phyloP scores from a whole-genome alignment of 2,797 vertebrate genomes.

The Cichlasoma orientale region DNA sequence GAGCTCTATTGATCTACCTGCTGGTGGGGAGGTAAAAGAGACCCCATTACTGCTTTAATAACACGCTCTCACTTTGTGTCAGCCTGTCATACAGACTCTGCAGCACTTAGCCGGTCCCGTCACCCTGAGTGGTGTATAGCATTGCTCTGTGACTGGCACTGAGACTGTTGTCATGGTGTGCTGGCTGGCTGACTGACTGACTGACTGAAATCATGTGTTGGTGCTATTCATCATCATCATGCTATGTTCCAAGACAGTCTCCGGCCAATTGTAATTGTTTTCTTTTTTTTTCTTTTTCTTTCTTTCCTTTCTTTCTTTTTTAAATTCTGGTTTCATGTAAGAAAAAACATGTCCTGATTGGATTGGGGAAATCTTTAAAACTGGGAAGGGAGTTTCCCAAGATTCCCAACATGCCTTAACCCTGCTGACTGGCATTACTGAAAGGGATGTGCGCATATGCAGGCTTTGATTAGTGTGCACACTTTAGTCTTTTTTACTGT shows the following conservation, averaged over 20 bases:
- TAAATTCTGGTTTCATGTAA: background rate
- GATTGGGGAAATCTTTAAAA: background rate
- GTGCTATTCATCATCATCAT: background rate
- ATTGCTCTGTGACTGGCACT: slow-evolving; percentile 14
- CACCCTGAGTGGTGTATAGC: background rate
- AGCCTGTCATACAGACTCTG: slow-evolving; percentile 9
- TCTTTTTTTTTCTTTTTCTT: background rate
- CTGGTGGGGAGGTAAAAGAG: slow-evolving; percentile 46
- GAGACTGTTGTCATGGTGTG: background rate
- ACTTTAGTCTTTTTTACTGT: background rate
- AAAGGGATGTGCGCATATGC: slow-evolving; percentile 6
- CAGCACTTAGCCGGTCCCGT: slow-evolving; percentile 1
- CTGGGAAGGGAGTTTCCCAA: background rate
- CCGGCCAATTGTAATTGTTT: background rate
- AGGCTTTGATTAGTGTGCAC: background rate
- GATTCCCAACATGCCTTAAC: slow-evolving; percentile 35
- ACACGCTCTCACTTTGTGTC: slow-evolving; percentile 37
- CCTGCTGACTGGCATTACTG: slow-evolving; percentile 30
- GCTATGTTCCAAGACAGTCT: background rate
- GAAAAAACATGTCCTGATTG: slow-evolving; percentile 7
- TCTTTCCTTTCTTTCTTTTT: background rate
- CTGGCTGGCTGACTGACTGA: background rate
- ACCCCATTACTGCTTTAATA: slow-evolving; percentile 47
- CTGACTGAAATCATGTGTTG: background rate
- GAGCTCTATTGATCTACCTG: slow-evolving; percentile 54